These are phyloP conservation scores for Lamellibrachia satsuma DNA, from an alignment of 2,888 invertebrate genomes.

Conservation along the genomic window DNA sequence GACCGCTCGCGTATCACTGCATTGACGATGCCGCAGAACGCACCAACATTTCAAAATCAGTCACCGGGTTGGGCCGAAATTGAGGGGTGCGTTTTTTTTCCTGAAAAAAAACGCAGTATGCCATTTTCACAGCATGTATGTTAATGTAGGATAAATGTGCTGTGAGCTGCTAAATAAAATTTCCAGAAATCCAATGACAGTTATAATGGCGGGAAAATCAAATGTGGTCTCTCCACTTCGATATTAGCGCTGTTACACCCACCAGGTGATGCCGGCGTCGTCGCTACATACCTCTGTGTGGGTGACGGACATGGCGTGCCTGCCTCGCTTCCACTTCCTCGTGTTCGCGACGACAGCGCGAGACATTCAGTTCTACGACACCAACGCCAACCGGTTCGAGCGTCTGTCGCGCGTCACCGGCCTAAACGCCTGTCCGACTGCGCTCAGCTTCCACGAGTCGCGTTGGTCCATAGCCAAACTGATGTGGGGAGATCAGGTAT, in stretches of 20 bases:
- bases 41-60: no score
- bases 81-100: no score
- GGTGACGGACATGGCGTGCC: conserved; percentile 78
- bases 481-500: conserved; percentile 74
- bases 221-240: not conserved
- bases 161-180: no score
- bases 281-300: conserved; percentile 61
- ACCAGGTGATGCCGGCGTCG: not conserved
- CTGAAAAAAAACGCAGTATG: no score
- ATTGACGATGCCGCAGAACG: no score
- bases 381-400: conserved; percentile 25
- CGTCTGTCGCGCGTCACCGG: conserved; percentile 69
- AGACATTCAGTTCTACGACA: conserved; percentile 79
- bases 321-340: conserved; percentile 82
- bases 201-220: not conserved
- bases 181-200: no score
- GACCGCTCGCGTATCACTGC: no score
- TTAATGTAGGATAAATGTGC: no score
- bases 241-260: not conserved
- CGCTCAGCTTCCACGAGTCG: not conserved
- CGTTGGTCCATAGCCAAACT: conserved; percentile 57
- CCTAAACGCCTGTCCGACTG: conserved; percentile 71
- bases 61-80: no score
- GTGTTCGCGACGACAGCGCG: conserved; percentile 81
- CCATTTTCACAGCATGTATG: no score